These are phyloP conservation scores for Artibeus jamaicensis DNA, from an alignment of 2,797 vertebrate genomes.

Conservation along the genomic window DNA sequence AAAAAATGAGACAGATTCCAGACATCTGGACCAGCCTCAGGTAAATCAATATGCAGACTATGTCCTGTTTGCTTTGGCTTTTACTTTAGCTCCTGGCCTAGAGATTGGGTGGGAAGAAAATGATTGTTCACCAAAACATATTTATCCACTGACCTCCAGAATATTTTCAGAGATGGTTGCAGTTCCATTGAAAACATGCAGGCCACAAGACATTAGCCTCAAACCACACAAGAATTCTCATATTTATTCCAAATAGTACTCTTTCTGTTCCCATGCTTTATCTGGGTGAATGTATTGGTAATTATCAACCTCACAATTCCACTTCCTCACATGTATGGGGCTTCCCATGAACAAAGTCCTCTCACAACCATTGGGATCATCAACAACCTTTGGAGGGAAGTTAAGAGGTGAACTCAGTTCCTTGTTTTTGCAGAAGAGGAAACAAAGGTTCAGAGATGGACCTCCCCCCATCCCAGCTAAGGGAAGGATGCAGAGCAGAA, in stretches of 20 bases:
- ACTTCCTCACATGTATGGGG: not conserved
- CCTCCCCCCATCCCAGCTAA: not conserved
- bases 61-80: not conserved
- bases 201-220: not conserved
- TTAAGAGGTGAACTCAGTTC: not conserved
- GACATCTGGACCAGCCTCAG: not conserved
- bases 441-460: not conserved
- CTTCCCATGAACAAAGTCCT: not conserved
- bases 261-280: not conserved
- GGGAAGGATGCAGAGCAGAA: not conserved
- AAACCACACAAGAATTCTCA: constrained; percentile 15
- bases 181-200: constrained; percentile 8
- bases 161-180: constrained; percentile 18
- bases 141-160: constrained; percentile 11
- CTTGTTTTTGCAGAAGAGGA: constrained; percentile 16
- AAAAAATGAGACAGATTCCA: not conserved
- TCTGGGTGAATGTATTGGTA: not conserved
- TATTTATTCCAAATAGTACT: not conserved
- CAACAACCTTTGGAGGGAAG: not conserved
- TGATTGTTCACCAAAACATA: constrained; percentile 47
- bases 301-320: not conserved
- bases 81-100: not conserved
- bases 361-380: not conserved
- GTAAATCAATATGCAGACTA: constrained; percentile 34
- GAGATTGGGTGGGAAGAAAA: not conserved